These are phyloP conservation scores for Galeopsomyia nigrocyanea DNA, from an alignment of 2,888 invertebrate genomes.

Conservation along the genomic window DNA sequence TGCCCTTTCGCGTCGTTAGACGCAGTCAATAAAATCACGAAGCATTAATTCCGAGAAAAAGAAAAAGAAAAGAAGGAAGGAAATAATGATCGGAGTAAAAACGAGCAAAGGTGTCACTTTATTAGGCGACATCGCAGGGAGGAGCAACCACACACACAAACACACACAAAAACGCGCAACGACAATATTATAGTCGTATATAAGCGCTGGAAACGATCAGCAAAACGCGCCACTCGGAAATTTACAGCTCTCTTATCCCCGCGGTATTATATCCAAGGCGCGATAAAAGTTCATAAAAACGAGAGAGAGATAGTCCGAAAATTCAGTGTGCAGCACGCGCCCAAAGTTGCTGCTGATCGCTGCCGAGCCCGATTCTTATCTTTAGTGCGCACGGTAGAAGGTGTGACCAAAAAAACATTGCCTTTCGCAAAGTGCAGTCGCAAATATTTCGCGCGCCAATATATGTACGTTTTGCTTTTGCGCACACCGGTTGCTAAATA, in stretches of 20 bases:
- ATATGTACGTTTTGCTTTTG: no score
- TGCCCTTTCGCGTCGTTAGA: background rate
- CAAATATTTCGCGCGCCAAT: constrained; percentile 9
- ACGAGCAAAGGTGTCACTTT: constrained; percentile 42
- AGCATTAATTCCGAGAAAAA: no score
- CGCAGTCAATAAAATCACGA: background rate
- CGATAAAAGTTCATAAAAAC: constrained; percentile 28
- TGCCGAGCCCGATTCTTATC: constrained; percentile 29
- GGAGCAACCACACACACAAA: no score
- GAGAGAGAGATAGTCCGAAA: background rate
- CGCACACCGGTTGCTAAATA: no score
- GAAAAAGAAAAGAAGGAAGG: no score
- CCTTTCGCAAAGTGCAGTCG: constrained; percentile 30
- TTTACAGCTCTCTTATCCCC: constrained; percentile 38
- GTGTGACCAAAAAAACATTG: constrained; percentile 10
- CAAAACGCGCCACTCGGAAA: constrained; percentile 14
- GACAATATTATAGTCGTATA: constrained; percentile 15
- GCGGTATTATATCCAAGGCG: background rate
- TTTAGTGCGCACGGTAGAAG: constrained; percentile 32
- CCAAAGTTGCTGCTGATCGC: background rate
- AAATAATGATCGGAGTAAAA: constrained; percentile 7
- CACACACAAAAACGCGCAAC: no score
- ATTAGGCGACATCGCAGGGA: constrained; percentile 33
- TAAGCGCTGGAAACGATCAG: background rate
- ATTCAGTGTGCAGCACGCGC: background rate